Evolutionary conservation across 2,113 vertebrate genomes (phyloP), one percentile per base, ranked within the genome.

Genomic region (Tupaia chinensis): DNA sequence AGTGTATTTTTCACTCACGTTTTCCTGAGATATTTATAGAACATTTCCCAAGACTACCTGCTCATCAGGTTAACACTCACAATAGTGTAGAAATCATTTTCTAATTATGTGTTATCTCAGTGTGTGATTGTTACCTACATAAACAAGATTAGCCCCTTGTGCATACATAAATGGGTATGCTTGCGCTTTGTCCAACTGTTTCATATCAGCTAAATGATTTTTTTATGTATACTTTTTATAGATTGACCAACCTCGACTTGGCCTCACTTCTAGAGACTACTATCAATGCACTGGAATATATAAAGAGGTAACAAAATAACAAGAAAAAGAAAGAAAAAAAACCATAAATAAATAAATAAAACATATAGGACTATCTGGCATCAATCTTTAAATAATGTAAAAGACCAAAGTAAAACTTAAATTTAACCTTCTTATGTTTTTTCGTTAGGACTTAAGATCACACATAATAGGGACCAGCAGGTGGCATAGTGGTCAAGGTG

Each of bases 241-340:
- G 99, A 99, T 99, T 89, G 99, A 99, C 94, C 99, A 99, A 87
- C 99, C 99, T 32, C 98, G 98, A 79, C 99, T 99, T 53, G 99
- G 99, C 89, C 98, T 99, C 53, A 98, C 99, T 96, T 99, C 99
- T 95, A 98, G 99, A 95, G 99, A 99, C 98, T 99, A 99, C 98
- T 99, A 99, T 2, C 97, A 98, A 20, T 99, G 99, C 97, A 99
- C 98, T 9, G 99, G 99, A 29, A 98, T 98, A 2, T 99, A 99
- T 85, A 97, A 98, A 97, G 99, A 99, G 99, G 99, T 99, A 98
- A 94, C 83, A 82, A 25, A 17, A 53, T 32, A 15, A 23, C 5
- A 54, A 22, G 20, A 12, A 17, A 20, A 86, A 69, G 56, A 3
- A 69, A 5, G 27, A 12, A 9, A 17, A 15, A 54, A 32, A 10